A percentile compares a stretch with the other conserved stretches of the same genome.
These are phyloP conservation scores for Pristionchus japonicus DNA, from an alignment of 2,888 invertebrate species.

Conservation along the genomic window DNA sequence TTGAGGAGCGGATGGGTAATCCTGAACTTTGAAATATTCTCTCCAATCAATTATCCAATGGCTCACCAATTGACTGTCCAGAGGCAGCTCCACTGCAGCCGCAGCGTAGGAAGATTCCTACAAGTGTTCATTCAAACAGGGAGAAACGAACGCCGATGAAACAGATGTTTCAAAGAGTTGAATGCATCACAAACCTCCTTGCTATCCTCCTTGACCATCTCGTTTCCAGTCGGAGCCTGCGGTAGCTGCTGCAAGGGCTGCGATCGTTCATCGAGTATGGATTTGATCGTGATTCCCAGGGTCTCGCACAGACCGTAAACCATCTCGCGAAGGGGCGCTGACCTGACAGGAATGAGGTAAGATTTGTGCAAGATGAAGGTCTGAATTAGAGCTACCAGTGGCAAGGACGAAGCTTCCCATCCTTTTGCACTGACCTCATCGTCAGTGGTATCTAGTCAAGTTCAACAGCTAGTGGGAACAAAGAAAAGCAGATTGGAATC, in stretches of 20 bases:
- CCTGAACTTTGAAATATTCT: background rate
- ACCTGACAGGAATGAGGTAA: background rate
- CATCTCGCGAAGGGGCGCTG: background rate
- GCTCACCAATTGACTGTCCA: background rate
- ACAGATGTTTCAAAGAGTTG: background rate
- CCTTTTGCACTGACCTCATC: too few relatives aligned
- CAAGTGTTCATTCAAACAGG: too few relatives aligned
- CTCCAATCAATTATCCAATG: background rate
- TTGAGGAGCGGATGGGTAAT: background rate
- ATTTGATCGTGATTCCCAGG: background rate
- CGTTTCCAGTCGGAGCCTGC: background rate
- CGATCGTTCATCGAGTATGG: background rate
- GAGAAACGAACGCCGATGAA: too few relatives aligned
- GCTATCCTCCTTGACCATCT: background rate
- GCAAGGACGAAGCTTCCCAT: too few relatives aligned
- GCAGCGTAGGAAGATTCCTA: background rate
- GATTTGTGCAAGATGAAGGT: too few relatives aligned
- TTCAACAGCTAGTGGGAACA: background rate
- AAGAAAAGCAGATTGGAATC: background rate
- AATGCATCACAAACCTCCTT: background rate
- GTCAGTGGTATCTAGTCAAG: too few relatives aligned
- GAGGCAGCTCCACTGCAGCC: background rate
- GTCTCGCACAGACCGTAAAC: slow-evolving; percentile 5
- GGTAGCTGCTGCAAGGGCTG: background rate
- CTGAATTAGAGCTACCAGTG: too few relatives aligned